These are phyloP conservation scores for Bursaphelenchus okinawaensis DNA, from an alignment of 2,888 invertebrate genomes.

Conservation along the genomic window DNA sequence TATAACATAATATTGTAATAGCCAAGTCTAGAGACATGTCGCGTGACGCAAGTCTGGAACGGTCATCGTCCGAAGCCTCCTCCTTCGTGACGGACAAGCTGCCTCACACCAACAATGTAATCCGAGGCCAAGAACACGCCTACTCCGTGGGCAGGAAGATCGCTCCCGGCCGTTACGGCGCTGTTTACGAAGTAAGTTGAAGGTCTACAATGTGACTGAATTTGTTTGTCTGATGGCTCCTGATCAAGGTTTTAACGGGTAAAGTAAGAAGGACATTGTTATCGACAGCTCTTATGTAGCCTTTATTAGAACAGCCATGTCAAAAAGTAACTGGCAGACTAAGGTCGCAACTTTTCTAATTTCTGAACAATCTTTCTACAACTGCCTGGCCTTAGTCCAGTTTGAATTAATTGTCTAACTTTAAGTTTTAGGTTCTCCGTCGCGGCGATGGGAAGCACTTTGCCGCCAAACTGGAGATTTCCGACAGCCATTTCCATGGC, in stretches of 20 bases:
- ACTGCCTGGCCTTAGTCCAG: too few relatives aligned
- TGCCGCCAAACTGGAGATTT: conserved; percentile 50
- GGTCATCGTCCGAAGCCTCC: conserved; percentile 19
- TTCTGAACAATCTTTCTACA: too few relatives aligned
- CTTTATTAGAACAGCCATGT: too few relatives aligned
- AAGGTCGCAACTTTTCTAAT: too few relatives aligned
- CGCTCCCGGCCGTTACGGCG: conserved; percentile 49
- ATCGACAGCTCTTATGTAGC: too few relatives aligned
- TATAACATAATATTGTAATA: not conserved
- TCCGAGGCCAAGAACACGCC: conserved; percentile 45
- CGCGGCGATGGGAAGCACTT: conserved; percentile 40
- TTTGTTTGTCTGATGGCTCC: too few relatives aligned
- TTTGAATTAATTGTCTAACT: not conserved
- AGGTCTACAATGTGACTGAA: too few relatives aligned
- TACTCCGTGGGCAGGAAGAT: conserved; percentile 52
- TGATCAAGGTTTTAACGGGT: too few relatives aligned
- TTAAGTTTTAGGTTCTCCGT: conserved; percentile 25
- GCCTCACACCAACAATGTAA: conserved; percentile 36
- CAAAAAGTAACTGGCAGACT: too few relatives aligned
- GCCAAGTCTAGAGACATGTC: not conserved
- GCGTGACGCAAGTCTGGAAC: not conserved
- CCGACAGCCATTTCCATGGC: conserved; percentile 46
- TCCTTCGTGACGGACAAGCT: conserved; percentile 22
- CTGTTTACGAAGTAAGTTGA: conserved; percentile 47
- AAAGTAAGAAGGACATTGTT: too few relatives aligned